A percentile compares a stretch with the other conserved stretches of the same genome.
Conservation (phyloP, 1,140 invertebrate species). For the Bombus cullumanus region DNA sequence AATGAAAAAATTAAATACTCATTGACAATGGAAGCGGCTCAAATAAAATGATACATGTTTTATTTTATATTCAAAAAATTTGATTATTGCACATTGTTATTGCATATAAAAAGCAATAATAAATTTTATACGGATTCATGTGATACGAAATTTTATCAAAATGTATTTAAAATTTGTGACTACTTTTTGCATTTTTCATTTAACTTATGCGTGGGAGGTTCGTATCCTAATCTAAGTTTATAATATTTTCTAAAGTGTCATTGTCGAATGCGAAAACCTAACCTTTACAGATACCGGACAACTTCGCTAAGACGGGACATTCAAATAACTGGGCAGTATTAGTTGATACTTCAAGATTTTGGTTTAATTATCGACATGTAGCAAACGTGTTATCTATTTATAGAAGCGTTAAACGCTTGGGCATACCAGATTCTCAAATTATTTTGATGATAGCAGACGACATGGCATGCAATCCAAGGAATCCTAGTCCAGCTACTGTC, state of each 20-base stretch:
- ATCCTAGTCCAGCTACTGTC: constrained; percentile 98
- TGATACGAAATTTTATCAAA: background rate
- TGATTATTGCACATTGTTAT: background rate
- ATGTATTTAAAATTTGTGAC: constrained; percentile 45
- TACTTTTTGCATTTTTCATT: constrained; percentile 1
- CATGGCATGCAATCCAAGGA: constrained; percentile 99
- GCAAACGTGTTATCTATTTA: constrained; percentile 99
- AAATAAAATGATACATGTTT: background rate
- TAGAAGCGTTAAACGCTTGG: constrained; percentile 97
- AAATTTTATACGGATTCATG: constrained; percentile 1
- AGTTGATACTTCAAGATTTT: constrained; percentile 98
- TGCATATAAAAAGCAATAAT: background rate
- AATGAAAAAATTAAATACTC: background rate
- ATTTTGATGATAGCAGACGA: constrained; percentile 99
- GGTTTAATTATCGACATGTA: constrained; percentile 99
- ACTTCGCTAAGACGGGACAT: constrained; percentile 85
- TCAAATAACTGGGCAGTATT: constrained; percentile 99
- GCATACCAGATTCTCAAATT: constrained; percentile 98
- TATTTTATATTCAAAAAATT: background rate
- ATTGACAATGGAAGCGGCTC: background rate
- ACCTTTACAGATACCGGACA: constrained; percentile 76
- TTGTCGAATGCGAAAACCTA: background rate
- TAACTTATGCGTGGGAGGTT: constrained; percentile 41
- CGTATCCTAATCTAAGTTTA: background rate
- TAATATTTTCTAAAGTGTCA: background rate